Conservation (phyloP, 2,113 vertebrate species). For the Todiramphus chloris region DNA sequence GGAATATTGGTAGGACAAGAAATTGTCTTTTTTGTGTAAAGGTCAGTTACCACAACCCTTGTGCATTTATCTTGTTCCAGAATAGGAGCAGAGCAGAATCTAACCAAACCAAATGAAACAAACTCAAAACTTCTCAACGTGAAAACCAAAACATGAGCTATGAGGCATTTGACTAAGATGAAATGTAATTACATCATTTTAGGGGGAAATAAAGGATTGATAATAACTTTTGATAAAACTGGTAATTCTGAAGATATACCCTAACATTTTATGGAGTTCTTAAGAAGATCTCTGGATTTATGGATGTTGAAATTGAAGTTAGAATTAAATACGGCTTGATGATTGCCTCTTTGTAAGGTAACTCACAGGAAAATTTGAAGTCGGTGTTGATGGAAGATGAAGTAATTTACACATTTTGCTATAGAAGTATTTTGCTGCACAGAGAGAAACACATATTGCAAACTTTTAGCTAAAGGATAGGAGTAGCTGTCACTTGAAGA, state of each 20-base stretch:
- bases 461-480: background rate
- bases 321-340: background rate
- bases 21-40: background rate
- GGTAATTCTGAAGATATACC: background rate
- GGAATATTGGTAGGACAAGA: background rate
- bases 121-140: accelerated
- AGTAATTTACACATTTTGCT: background rate
- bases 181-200: background rate
- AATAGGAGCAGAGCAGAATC: background rate
- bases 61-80: background rate
- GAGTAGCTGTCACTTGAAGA: background rate
- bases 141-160: background rate
- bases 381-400: background rate
- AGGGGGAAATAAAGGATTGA: background rate
- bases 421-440: background rate
- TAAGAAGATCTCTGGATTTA: background rate
- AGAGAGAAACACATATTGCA: background rate
- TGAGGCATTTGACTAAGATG: background rate
- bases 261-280: background rate
- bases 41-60: background rate
- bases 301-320: background rate
- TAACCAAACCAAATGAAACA: background rate
- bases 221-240: background rate
- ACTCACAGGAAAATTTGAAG: background rate
- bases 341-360: background rate